phyloP scores from a whole-genome alignment of 2,797 vertebrate genomes.

The Garrulus glandarius region DNA sequence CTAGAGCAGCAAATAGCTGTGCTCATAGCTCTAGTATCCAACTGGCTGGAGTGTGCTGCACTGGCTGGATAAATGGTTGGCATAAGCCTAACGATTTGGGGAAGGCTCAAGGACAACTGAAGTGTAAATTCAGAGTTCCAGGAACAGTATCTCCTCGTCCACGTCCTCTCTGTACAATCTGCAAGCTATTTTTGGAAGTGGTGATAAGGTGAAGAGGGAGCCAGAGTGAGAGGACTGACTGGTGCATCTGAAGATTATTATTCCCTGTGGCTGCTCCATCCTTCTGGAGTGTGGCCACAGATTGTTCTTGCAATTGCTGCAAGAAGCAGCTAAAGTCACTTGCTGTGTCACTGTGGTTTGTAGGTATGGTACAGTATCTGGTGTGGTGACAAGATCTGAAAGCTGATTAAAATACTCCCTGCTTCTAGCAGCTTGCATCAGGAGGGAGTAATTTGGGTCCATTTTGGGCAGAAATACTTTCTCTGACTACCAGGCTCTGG shows the following conservation, averaged over 20 bases:
- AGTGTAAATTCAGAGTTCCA: slow-evolving; percentile 28
- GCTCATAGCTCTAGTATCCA: neutral
- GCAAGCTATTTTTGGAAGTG: slow-evolving; percentile 51
- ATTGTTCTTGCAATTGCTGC: slow-evolving; percentile 11
- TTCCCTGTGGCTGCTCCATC: slow-evolving; percentile 29
- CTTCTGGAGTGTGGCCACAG: slow-evolving; percentile 41
- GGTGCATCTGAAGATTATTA: slow-evolving; percentile 40
- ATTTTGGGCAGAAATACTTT: neutral
- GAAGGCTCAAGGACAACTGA: slow-evolving; percentile 33
- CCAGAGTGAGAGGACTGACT: slow-evolving; percentile 18
- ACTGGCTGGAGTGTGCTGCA: neutral
- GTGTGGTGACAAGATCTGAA: neutral
- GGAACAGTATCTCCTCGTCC: neutral
- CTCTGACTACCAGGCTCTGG: neutral
- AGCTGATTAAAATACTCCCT: neutral
- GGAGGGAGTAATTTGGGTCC: neutral
- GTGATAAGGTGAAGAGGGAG: slow-evolving; percentile 28
- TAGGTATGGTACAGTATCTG: neutral
- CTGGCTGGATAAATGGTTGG: neutral
- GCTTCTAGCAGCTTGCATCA: neutral
- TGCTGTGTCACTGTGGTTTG: slow-evolving; percentile 39
- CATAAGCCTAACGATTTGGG: slow-evolving; percentile 21
- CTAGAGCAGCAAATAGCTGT: neutral
- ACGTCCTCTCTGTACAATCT: slow-evolving; percentile 30
- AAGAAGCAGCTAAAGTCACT: neutral